Conservation (phyloP, 2,113 vertebrate species). For the Bubo bubo region DNA sequence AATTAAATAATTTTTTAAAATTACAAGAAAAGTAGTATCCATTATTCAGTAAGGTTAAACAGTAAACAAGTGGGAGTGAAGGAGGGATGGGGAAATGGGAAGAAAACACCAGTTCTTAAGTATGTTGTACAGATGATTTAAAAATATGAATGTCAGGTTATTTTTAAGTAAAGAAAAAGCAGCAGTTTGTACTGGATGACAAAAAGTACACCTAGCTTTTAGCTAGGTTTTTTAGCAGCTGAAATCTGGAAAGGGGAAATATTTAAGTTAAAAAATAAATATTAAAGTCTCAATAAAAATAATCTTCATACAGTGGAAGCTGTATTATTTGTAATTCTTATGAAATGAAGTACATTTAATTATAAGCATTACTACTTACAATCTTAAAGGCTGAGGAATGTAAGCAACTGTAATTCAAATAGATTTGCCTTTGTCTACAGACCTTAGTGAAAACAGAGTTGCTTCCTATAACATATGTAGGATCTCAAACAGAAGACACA, state of each 20-base stretch:
- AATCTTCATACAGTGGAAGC: neutral
- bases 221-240: neutral
- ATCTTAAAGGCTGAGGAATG: neutral
- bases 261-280: neutral
- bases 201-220: neutral
- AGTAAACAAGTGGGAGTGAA: neutral
- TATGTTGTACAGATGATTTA: neutral
- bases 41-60: neutral
- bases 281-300: neutral
- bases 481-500: neutral
- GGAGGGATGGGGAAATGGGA: neutral
- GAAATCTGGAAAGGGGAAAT: neutral
- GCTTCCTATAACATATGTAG: neutral
- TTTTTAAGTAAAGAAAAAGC: neutral
- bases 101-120: neutral
- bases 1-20: neutral
- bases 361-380: neutral
- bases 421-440: neutral
- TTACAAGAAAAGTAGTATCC: neutral
- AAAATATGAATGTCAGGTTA: neutral
- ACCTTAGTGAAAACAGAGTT: neutral
- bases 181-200: neutral
- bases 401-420: neutral
- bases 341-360: neutral
- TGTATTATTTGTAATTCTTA: neutral